A percentile compares a stretch with the other conserved stretches of the same genome.
Conservation (phyloP, 2,113 vertebrate species). For the Mugil cephalus region DNA sequence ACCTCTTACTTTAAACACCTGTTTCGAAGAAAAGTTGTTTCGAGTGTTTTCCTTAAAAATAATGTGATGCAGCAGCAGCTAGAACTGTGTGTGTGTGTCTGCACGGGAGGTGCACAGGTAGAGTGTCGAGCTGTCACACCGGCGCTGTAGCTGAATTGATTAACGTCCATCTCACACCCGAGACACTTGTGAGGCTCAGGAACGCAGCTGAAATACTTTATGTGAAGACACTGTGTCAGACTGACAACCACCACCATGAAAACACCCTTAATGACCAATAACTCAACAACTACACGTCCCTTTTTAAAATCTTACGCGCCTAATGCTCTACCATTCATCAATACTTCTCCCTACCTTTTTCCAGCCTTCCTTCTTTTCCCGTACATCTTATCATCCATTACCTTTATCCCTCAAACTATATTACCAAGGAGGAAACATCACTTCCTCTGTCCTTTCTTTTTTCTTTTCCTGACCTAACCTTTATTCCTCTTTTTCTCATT, state of each 20-base stretch:
- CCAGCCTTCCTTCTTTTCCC: background rate
- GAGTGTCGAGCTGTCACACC: too few relatives aligned
- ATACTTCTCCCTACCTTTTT: background rate
- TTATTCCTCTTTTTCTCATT: background rate
- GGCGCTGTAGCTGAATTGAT: background rate
- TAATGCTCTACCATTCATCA: background rate
- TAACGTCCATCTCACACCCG: conserved; percentile 13
- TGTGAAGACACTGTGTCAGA: background rate
- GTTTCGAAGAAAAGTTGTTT: too few relatives aligned
- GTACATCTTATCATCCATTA: background rate
- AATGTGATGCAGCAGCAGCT: background rate
- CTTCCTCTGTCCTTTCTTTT: background rate
- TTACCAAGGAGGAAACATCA: background rate
- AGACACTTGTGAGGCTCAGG: background rate
- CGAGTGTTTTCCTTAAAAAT: too few relatives aligned
- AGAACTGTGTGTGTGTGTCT: conserved; percentile 3
- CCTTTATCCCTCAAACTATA: background rate
- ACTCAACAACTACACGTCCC: background rate
- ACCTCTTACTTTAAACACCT: too few relatives aligned
- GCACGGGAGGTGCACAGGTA: conserved; percentile 18
- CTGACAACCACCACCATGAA: background rate
- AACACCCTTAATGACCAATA: background rate
- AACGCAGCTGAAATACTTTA: background rate
- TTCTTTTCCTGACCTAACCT: background rate
- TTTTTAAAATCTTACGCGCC: background rate